Evolutionary conservation across 2,888 invertebrate species (phyloP), one percentile per base, ranked within the genome.

Genomic region (Drosophila paranaensis): DNA sequence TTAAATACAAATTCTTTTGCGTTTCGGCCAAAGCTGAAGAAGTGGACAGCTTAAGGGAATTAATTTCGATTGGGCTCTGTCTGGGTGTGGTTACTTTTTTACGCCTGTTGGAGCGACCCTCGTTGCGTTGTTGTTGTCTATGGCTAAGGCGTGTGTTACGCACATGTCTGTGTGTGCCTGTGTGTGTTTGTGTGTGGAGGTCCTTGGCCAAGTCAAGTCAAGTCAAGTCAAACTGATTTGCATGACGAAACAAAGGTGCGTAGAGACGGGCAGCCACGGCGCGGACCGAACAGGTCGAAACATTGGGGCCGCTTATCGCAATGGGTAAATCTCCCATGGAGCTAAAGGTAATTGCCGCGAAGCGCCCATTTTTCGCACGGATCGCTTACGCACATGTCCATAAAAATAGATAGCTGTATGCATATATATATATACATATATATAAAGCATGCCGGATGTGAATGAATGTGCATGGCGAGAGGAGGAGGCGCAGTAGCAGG

Each of bases 361-460:
- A 89, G 90, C 90, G 91, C 91, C 91, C 83, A 90, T 90, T 90
- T 91, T 91, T 90, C 87, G 82, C 91, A 91, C 91, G 91, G 92
- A 91, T 90, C 89, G 82, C 82, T 87, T 90, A 89, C 88, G 84
- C 90, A 88, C 83, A 81, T 77, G 78, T 80, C 85, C 75, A 84
- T 89, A 82, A 80, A 84, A 82, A 83, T 77, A 77, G 87, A 77
- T 81, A 87, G 73, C 63, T 50, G 16, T 50, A 72, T 82, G 56
- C 43, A 43, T 55, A 40, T n/a, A 48, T 48, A 40, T n/a, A 48
- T 33, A 50, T n/a, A n/a, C 0, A 30, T 30, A 20, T 33, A 64
- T 64, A 58, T 62, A 71, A 55, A 46, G 60, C 20, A 16, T 3
- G 50, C 77, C 77, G 80, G 77, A 77, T 76, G 67, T 77, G 80